Base-by-base conservation (phyloP, 2,797 vertebrate genomes). In the Decapterus maruadsi region DNA sequence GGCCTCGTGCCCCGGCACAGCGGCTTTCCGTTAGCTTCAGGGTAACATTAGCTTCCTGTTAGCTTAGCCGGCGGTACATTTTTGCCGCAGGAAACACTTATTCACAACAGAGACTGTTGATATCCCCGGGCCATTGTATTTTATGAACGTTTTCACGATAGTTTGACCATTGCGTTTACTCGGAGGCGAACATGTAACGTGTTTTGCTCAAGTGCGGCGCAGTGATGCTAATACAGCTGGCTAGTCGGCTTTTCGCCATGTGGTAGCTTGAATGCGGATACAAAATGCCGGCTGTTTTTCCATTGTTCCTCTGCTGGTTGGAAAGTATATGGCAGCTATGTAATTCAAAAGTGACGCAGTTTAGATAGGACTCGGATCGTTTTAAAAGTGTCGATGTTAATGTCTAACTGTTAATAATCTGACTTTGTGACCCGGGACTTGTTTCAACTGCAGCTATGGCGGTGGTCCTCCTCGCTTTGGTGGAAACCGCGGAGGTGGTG, bases 391-490 rank as follows among this genome's bases (percentile, higher is more conserved):
- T 6, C 0, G 5, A 13, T 5, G 2, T 22, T 8, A 8, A 12
- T 11, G 29, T 8, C 13, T 0, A 12, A 6, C 4, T 0, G 6
- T 0, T 1, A 1, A 36, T 36, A 2, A 0, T 2, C 0, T 5
- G 42, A 74, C 48, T 26, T 38, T 6, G 1, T n/a, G 46, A 13
- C 19, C 6, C 5, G 4, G 2, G 2, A n/a, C 6, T 58, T 34
- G 0, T 8, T 61, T 20, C 61, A 0, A 12, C 34, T 60, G 3
- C 68, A 99, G 97, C 81, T 96, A 95, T 82, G 96, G 96, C 78
- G 95, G 92, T 1, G 97, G 98, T 29, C 96, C 96, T 0, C 97
- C 97, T 50, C 96, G 98, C 48, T 99, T 99, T 77, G 98, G 98
- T 80, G 98, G 98, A 2, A 96, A 92, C 92, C 95, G 88, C 81